phyloP scores from a whole-genome alignment of 1,140 invertebrate species.

The Proctacanthus coquilletti region DNA sequence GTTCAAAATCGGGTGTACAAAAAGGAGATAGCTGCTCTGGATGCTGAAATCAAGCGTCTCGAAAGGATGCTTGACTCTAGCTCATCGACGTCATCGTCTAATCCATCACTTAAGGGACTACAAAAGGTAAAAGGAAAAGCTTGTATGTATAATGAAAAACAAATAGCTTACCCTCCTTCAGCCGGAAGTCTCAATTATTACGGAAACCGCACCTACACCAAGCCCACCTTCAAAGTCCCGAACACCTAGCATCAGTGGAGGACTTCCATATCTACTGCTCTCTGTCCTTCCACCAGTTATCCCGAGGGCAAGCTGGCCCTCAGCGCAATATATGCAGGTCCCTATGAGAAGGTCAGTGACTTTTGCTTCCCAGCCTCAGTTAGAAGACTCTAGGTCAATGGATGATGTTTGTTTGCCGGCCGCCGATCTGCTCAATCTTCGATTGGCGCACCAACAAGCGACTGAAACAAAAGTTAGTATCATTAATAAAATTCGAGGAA shows the following conservation, averaged over 20 bases:
- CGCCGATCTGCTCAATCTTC: conserved; percentile 39
- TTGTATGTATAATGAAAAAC: not conserved
- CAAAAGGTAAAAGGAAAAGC: conserved; percentile 15
- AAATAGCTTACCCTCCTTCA: conserved; percentile 9
- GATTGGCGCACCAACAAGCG: conserved; percentile 34
- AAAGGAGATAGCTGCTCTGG: conserved; percentile 62
- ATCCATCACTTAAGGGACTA: conserved; percentile 37
- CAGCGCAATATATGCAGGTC: conserved; percentile 39
- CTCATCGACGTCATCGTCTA: conserved; percentile 35
- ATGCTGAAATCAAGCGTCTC: conserved; percentile 60
- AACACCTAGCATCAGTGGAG: conserved; percentile 49
- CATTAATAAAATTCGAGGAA: conserved; percentile 31
- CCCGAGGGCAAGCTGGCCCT: conserved; percentile 58
- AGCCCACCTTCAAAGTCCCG: conserved; percentile 20
- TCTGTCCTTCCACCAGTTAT: conserved; percentile 57
- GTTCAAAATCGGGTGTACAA: conserved; percentile 82
- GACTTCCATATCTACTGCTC: conserved; percentile 48
- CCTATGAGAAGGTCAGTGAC: conserved; percentile 37
- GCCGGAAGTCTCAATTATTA: conserved; percentile 29
- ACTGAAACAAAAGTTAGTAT: conserved; percentile 36
- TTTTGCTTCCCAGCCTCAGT: conserved; percentile 52
- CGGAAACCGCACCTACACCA: conserved; percentile 7
- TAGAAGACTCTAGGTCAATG: conserved; percentile 36
- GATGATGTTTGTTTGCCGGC: conserved; percentile 27
- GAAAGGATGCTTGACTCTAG: conserved; percentile 48